Percentiles rank a stretch among this genome's conserved stretches.
Conservation (phyloP, 2,888 invertebrate species). For the Andrena bucephala region DNA sequence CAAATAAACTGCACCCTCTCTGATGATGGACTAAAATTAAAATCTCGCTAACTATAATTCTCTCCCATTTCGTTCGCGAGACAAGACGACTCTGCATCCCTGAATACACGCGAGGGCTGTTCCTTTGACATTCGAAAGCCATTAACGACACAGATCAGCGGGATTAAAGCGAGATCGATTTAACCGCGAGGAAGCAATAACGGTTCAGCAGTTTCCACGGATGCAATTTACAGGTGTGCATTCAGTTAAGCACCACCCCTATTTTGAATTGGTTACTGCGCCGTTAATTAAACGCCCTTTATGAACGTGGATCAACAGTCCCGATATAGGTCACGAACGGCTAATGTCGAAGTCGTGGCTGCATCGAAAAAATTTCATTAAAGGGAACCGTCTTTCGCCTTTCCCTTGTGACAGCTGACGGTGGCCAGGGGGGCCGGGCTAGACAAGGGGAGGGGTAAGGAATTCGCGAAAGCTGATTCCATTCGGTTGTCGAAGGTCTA, state of each 20-base stretch:
- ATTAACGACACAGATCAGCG: neutral
- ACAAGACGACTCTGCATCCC: neutral
- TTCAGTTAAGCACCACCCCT: neutral
- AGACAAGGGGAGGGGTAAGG: conserved; percentile 40
- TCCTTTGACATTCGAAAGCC: neutral
- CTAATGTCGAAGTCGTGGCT: neutral
- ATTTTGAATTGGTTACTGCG: neutral
- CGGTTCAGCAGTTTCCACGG: neutral
- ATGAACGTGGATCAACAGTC: neutral
- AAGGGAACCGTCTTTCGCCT: conserved; percentile 4
- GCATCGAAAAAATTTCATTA: conserved; percentile 61
- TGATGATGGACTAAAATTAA: too few species aligned
- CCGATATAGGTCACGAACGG: conserved; percentile 36
- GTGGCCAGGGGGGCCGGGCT: neutral
- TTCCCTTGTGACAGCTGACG: neutral
- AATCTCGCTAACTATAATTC: neutral
- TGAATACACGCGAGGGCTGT: neutral
- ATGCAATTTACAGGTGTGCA: neutral
- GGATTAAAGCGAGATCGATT: neutral
- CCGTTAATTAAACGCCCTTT: conserved; percentile 26
- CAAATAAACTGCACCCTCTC: too few species aligned
- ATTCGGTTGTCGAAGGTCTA: conserved; percentile 56
- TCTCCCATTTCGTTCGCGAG: neutral
- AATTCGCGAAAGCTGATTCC: conserved; percentile 65
- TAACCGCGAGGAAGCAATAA: neutral